Conservation (phyloP, 2,113 vertebrate species). For the Notechis scutatus region DNA sequence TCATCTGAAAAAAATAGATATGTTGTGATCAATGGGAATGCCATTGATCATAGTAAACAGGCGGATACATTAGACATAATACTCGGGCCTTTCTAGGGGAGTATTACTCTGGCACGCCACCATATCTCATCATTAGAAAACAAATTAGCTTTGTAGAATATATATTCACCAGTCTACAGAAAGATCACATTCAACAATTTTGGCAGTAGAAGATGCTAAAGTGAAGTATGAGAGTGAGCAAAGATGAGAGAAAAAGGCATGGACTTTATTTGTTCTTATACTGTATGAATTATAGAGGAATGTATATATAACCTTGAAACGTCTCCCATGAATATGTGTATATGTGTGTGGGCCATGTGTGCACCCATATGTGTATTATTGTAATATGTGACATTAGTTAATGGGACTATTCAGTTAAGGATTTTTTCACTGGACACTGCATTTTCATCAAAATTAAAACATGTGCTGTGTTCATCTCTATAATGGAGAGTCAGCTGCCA, state of each 20-base stretch:
- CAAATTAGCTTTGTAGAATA: conserved; percentile 53
- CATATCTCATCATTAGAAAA: conserved; percentile 37
- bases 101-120: conserved; percentile 28
- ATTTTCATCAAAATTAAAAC: conserved; percentile 50
- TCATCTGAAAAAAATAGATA: conserved; percentile 53
- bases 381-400: conserved; percentile 41
- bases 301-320: conserved; percentile 27
- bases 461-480: neutral
- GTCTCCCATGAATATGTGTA: conserved; percentile 10
- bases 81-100: conserved; percentile 12
- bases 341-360: neutral
- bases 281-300: conserved; percentile 21
- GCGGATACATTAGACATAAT: conserved; percentile 42
- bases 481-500: conserved; percentile 41
- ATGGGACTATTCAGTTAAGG: conserved; percentile 7
- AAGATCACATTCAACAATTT: conserved; percentile 21
- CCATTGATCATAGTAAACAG: conserved; percentile 59
- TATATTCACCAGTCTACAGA: conserved; percentile 28
- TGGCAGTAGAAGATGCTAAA: conserved; percentile 10
- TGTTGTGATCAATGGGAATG: conserved; percentile 51
- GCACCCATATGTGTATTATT: neutral
- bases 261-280: conserved; percentile 4
- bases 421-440: conserved; percentile 22
- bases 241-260: neutral
- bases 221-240: conserved; percentile 17